Base-by-base conservation (phyloP, 2,888 invertebrate genomes). In the Nyleta sp. region DNA sequence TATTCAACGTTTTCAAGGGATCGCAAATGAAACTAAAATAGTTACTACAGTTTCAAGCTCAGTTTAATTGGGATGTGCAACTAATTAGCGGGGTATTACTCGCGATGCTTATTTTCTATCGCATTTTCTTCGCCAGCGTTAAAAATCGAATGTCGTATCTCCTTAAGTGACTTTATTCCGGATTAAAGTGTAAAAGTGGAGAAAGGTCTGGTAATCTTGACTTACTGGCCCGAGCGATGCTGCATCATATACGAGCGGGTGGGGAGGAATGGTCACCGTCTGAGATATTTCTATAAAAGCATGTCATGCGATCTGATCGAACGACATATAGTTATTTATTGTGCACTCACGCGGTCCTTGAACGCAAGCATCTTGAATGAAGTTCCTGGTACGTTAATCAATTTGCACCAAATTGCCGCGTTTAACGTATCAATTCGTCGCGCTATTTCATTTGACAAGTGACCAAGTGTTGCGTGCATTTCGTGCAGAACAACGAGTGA, bases 171-270 rank as follows among this genome's bases (percentile, higher is more conserved):
- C 38, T 35, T 50, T 62, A 44, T 48, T 64, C 64, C 59, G 40
- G 57, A 71, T 68, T 55, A 38, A 48, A 70, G 64, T 65, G 64
- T 55, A 73, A 68, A 77, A 59, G 38, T 62, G 59, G 79, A 79
- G 79, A 81, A 81, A 81, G 79, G 81, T 76, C 53, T 60, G 13
- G 31, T 46, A 31, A 68, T 59, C 64, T 64, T 70, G 78, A 70
- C 53, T 78, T 53, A 60, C 59, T 67, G 44, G 17, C 15, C n/a
- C 22, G 18, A 33, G 24, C 31, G 50, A 15, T 38, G 64, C 20
- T 18, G 20, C 42, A 53, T 70, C 31, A 38, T 18, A 42, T 5
- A 22, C 13, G 18, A n/a, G 22, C 7, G 35, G 40, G 67, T 62
- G 79, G 71, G 72, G 38, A 50, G 20, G 62, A 68, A 48, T 46